Evolutionary conservation across 2,888 invertebrate genomes (phyloP).

Genomic region (Bombyx huttoni): DNA sequence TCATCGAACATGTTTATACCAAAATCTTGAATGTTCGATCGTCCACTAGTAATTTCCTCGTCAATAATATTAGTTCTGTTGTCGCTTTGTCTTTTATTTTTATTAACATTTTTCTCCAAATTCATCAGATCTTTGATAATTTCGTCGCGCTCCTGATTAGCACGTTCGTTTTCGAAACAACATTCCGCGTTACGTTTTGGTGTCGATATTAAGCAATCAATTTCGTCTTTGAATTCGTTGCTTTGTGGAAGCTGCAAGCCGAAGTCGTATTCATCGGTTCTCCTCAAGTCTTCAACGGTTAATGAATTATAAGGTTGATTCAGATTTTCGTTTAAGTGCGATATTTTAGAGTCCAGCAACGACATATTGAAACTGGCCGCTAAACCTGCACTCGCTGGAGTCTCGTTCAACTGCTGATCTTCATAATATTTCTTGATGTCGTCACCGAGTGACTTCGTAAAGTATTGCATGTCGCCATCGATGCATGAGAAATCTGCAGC

Average conservation of each 20-base stretch:
- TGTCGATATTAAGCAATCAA: conserved; percentile 54
- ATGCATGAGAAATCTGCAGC: conserved; percentile 57
- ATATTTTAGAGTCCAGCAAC: conserved; percentile 43
- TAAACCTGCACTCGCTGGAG: conserved; percentile 44
- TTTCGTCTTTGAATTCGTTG: conserved; percentile 50
- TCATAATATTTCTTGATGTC: conserved; percentile 64
- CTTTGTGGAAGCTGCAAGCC: conserved; percentile 45
- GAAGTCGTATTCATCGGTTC: conserved; percentile 57
- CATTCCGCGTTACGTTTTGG: conserved; percentile 40
- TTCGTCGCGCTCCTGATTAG: conserved; percentile 43
- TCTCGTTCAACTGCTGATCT: conserved; percentile 49
- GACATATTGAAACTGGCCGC: conserved; percentile 58
- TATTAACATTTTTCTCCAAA: conserved; percentile 49
- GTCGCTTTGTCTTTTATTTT: conserved; percentile 10
- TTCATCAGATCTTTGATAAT: conserved; percentile 62
- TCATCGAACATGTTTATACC: conserved; percentile 14
- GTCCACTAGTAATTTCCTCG: conserved; percentile 16
- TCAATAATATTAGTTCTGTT: conserved; percentile 15
- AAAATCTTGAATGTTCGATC: conserved; percentile 20
- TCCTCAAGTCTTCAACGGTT: conserved; percentile 45
- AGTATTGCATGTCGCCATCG: conserved; percentile 63
- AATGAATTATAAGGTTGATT: conserved; percentile 41
- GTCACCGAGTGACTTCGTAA: conserved; percentile 62
- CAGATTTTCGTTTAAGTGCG: conserved; percentile 42
- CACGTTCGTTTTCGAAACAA: conserved; percentile 30